Evolutionary conservation across 2,797 vertebrate species (phyloP).

Genomic region (Gobionotothen gibberifrons): DNA sequence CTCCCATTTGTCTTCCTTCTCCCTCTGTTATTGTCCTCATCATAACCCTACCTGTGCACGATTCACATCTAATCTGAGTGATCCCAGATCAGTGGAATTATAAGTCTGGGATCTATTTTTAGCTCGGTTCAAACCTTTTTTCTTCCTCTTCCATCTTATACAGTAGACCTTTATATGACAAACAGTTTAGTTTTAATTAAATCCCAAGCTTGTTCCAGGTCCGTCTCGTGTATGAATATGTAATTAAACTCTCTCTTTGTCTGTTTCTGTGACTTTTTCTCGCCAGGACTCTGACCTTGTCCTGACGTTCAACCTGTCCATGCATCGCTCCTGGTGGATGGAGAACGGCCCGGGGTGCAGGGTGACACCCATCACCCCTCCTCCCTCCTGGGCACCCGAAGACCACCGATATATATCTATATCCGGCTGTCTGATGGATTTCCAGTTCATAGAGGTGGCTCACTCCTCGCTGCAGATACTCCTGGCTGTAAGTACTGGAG

Average conservation of each 20-base stretch:
- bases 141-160: background rate
- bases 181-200: conserved; percentile 58
- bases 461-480: conserved; percentile 98
- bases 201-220: conserved; percentile 21
- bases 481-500: conserved; percentile 92
- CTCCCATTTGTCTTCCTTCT: conserved; percentile 4
- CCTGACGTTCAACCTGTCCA: conserved; percentile 99
- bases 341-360: conserved; percentile 98
- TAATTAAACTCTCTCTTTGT: conserved; percentile 49
- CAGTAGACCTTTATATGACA: conserved; percentile 15
- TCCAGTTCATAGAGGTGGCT: conserved; percentile 98
- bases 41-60: conserved; percentile 88
- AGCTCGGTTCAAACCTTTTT: conserved; percentile 13
- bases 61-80: conserved; percentile 58
- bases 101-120: conserved; percentile 59
- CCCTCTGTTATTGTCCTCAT: conserved; percentile 84
- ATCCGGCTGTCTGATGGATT: conserved; percentile 95
- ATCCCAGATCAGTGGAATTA: conserved; percentile 47
- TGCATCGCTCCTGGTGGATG: conserved; percentile 99
- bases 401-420: conserved; percentile 99
- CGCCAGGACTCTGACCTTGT: conserved; percentile 96
- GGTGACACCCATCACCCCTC: conserved; percentile 94
- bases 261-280: conserved; percentile 46
- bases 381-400: conserved; percentile 96
- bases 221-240: conserved; percentile 27